Conservation (phyloP, 2,113 vertebrate genomes). For the Oncorhynchus tshawytscha region DNA sequence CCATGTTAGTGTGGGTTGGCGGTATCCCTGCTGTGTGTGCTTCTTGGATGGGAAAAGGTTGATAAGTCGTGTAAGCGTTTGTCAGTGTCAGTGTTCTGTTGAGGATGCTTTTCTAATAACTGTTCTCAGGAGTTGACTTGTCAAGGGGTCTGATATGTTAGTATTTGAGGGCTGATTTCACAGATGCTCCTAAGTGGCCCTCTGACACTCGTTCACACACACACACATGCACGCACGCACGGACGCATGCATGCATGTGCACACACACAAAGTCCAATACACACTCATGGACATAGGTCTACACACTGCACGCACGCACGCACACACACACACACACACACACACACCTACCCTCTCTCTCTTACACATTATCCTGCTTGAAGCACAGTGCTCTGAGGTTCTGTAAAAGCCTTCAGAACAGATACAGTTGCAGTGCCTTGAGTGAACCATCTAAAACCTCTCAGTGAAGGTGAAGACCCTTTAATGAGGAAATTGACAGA, state of each 20-base stretch:
- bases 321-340: too few relatives aligned
- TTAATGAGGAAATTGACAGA: conserved; percentile 72
- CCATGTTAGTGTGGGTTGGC: too few relatives aligned
- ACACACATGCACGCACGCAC: not conserved
- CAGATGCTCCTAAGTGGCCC: conserved; percentile 6
- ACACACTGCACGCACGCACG: too few relatives aligned
- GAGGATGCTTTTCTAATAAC: conserved; percentile 44
- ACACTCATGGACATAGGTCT: not conserved
- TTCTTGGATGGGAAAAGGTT: too few relatives aligned
- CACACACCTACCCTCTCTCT: too few relatives aligned
- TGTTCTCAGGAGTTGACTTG: conserved; percentile 60
- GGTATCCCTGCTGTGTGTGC: too few relatives aligned
- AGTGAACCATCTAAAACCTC: not conserved
- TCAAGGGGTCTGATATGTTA: conserved; percentile 58
- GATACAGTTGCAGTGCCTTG: not conserved
- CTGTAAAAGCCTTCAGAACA: not conserved
- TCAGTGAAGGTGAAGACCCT: conserved; percentile 44
- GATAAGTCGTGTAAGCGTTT: too few relatives aligned
- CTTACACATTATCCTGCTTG: too few relatives aligned
- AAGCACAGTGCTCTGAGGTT: not conserved
- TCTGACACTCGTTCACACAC: not conserved
- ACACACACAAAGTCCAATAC: not conserved
- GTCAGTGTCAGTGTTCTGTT: too few relatives aligned
- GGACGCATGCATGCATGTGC: not conserved
- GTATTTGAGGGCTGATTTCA: conserved; percentile 59